These are phyloP conservation scores for Heliconius eleuchia DNA, from an alignment of 1,140 invertebrate genomes.

Conservation along the genomic window DNA sequence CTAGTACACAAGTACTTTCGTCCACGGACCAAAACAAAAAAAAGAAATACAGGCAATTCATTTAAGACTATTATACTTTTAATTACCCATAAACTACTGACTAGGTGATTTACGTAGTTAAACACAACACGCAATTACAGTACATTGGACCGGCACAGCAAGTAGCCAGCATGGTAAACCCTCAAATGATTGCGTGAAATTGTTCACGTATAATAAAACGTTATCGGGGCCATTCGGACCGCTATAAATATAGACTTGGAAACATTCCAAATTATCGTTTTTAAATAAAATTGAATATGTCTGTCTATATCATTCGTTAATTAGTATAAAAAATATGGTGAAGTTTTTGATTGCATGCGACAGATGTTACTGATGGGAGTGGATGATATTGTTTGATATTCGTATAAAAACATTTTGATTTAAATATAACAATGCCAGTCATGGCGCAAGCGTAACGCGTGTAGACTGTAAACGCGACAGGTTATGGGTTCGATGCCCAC, in stretches of 20 bases:
- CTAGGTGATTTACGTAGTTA: conserved; percentile 20
- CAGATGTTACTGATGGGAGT: background rate
- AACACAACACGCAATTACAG: conserved; percentile 28
- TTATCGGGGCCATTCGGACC: conserved; percentile 40
- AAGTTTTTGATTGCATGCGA: background rate
- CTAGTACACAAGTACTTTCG: background rate
- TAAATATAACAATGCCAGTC: no score
- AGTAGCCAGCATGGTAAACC: conserved; percentile 30
- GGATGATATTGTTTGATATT: no score
- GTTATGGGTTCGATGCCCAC: no score
- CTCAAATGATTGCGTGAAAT: conserved; percentile 45
- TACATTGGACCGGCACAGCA: conserved; percentile 7
- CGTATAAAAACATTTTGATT: no score
- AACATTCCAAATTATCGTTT: conserved; percentile 50
- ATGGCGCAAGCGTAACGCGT: no score
- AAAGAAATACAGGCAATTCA: background rate
- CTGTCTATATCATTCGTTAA: conserved; percentile 7
- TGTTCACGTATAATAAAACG: conserved; percentile 45
- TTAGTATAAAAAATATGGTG: conserved; percentile 7
- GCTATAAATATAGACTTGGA: conserved; percentile 44
- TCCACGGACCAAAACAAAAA: background rate
- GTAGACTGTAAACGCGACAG: no score
- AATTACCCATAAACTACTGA: background rate
- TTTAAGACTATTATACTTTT: background rate
- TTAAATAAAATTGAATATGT: conserved; percentile 48